Percentiles rank a stretch among this genome's conserved stretches.
These are phyloP conservation scores for Aphelinus certus DNA, from an alignment of 1,140 invertebrate species.

Conservation along the genomic window DNA sequence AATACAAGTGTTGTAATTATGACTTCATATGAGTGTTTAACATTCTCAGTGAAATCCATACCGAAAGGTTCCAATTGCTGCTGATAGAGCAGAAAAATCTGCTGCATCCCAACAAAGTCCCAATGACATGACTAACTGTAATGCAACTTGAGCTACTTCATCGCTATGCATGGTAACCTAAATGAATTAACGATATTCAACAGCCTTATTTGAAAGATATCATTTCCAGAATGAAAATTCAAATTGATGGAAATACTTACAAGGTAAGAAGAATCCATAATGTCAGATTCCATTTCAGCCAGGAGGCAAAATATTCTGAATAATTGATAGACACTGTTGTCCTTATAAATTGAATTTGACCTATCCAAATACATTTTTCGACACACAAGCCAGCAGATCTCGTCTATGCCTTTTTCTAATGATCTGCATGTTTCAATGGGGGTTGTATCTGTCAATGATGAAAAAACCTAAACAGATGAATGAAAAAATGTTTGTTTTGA, in stretches of 20 bases:
- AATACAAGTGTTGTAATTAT: not conserved
- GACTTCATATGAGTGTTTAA: slow-evolving; percentile 1
- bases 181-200: not conserved
- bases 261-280: slow-evolving; percentile 46
- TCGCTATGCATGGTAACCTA: slow-evolving; percentile 74
- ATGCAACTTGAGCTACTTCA: slow-evolving; percentile 73
- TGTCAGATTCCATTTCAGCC: slow-evolving; percentile 72
- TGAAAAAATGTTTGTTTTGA: slow-evolving; percentile 14
- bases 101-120: slow-evolving; percentile 74
- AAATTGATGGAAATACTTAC: slow-evolving; percentile 16
- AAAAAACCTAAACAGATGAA: slow-evolving; percentile 51
- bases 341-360: slow-evolving; percentile 70
- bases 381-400: slow-evolving; percentile 83
- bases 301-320: slow-evolving; percentile 83
- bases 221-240: not conserved
- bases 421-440: slow-evolving; percentile 49
- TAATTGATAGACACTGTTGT: slow-evolving; percentile 76
- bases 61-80: slow-evolving; percentile 70
- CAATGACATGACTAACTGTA: slow-evolving; percentile 73
- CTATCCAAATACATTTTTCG: slow-evolving; percentile 70
- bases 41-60: slow-evolving; percentile 34
- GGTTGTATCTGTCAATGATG: slow-evolving; percentile 55
- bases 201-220: not conserved
- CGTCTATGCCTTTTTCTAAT: slow-evolving; percentile 62
- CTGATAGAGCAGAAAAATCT: slow-evolving; percentile 73